Evolutionary conservation across 1,140 invertebrate genomes (phyloP).

Genomic region (Steinernema feltiae): DNA sequence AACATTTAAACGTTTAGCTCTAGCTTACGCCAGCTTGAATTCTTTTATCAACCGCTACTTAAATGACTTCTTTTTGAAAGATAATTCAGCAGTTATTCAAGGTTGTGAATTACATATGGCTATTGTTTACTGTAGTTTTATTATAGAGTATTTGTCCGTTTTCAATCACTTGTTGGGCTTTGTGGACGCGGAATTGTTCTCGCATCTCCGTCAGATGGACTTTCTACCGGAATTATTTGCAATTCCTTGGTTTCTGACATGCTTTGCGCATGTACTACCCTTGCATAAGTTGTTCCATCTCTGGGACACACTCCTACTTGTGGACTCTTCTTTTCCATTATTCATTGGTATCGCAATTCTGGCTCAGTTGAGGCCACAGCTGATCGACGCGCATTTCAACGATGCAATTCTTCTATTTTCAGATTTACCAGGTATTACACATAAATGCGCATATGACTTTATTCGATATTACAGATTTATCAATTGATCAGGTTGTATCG

Average conservation of each 20-base stretch:
- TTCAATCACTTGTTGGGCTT: constrained; percentile 92
- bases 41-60: constrained; percentile 92
- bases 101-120: constrained; percentile 48
- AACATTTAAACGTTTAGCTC: constrained; percentile 40
- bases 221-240: constrained; percentile 97
- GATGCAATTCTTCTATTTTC: constrained; percentile 53
- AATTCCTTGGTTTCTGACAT: constrained; percentile 99
- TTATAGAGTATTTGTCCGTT: constrained; percentile 82
- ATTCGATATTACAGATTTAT: constrained; percentile 19
- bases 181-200: constrained; percentile 83
- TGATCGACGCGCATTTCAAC: constrained; percentile 49
- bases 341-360: constrained; percentile 89
- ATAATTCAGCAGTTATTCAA: constrained; percentile 91
- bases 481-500: constrained; percentile 26
- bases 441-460: neutral
- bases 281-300: constrained; percentile 94
- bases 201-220: constrained; percentile 82
- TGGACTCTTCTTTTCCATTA: constrained; percentile 85
- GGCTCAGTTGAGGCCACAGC: constrained; percentile 64
- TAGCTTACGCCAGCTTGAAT: constrained; percentile 82
- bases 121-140: constrained; percentile 24
- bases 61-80: constrained; percentile 95
- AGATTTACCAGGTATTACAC: constrained; percentile 53
- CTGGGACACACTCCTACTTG: constrained; percentile 90
- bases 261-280: constrained; percentile 92